phyloP scores from a whole-genome alignment of 2,797 vertebrate genomes.

The Ficedula albicollis region DNA sequence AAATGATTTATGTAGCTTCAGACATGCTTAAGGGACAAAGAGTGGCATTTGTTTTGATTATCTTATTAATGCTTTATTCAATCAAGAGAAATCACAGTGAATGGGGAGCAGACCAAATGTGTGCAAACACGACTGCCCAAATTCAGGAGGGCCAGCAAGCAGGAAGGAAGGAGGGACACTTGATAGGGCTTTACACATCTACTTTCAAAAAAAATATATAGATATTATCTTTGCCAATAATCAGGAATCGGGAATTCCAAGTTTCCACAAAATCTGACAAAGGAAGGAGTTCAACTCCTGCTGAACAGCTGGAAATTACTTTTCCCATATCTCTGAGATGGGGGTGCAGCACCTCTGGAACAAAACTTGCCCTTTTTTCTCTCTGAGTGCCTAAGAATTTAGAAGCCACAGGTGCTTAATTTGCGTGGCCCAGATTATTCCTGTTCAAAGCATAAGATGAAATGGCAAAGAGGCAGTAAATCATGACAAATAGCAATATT shows the following conservation, averaged over 20 bases:
- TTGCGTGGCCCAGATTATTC: constrained; percentile 18
- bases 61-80: constrained; percentile 68
- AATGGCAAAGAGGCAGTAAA: constrained; percentile 62
- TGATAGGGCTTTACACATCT: constrained; percentile 16
- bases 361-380: neutral
- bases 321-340: neutral
- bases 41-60: constrained; percentile 70
- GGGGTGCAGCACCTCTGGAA: neutral
- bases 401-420: constrained; percentile 22
- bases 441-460: constrained; percentile 20
- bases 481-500: constrained; percentile 70
- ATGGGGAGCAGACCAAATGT: constrained; percentile 29
- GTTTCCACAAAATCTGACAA: constrained; percentile 62
- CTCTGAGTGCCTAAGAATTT: neutral
- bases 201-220: neutral
- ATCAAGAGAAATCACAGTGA: constrained; percentile 54
- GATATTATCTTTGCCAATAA: neutral
- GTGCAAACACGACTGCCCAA: constrained; percentile 10
- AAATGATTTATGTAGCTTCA: constrained; percentile 59
- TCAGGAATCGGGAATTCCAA: constrained; percentile 40
- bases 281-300: constrained; percentile 40
- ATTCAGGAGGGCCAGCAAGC: constrained; percentile 20
- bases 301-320: constrained; percentile 58
- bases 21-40: constrained; percentile 26
- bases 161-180: neutral